Evolutionary conservation across 2,888 invertebrate species (phyloP).

Genomic region (Branchipolynoe longqiensis): DNA sequence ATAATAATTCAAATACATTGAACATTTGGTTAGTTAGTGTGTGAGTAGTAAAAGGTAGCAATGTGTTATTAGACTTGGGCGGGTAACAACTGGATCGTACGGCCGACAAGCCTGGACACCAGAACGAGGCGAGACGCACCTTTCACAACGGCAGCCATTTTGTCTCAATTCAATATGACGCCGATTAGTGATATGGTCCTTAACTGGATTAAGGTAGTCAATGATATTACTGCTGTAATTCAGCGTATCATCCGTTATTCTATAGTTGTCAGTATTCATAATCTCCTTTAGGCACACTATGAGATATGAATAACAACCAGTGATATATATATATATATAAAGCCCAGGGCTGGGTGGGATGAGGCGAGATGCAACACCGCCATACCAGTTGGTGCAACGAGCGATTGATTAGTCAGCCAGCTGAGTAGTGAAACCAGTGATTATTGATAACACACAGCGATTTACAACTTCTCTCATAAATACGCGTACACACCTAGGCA

Average conservation of each 20-base stretch:
- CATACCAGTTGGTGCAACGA: constrained; percentile 15
- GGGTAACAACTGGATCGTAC: constrained; percentile 21
- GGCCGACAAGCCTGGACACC: constrained; percentile 6
- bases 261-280: constrained; percentile 29
- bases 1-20: constrained; percentile 39
- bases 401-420: neutral
- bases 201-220: constrained; percentile 31
- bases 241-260: constrained; percentile 1
- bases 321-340: neutral
- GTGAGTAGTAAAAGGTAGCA: constrained; percentile 17
- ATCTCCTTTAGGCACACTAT: constrained; percentile 52
- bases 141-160: neutral
- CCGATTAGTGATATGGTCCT: constrained; percentile 33
- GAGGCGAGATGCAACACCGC: neutral
- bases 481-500: constrained; percentile 14
- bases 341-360: constrained; percentile 48
- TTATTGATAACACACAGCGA: neutral
- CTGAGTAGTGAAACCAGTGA: neutral
- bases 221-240: constrained; percentile 14
- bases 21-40: constrained; percentile 12
- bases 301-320: constrained; percentile 54
- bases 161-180: neutral
- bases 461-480: constrained; percentile 39
- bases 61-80: constrained; percentile 47
- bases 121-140: constrained; percentile 7